Evolutionary conservation across 2,797 vertebrate species (phyloP).

Genomic region (Sorex maritimensis): DNA sequence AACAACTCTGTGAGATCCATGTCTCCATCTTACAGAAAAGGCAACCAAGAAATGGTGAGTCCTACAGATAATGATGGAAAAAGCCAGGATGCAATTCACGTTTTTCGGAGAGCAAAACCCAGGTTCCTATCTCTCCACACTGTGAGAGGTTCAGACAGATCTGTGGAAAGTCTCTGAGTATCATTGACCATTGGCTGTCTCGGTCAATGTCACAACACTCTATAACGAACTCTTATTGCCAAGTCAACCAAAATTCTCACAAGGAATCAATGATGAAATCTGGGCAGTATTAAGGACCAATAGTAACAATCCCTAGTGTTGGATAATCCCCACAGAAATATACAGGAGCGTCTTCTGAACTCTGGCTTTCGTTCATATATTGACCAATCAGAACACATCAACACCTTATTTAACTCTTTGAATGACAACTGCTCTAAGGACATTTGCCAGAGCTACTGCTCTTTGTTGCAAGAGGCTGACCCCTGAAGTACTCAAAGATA

Average conservation of each 20-base stretch:
- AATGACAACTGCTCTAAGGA: neutral
- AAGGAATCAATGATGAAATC: slow-evolving; percentile 35
- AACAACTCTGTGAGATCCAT: neutral
- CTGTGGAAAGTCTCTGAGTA: neutral
- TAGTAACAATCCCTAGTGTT: neutral
- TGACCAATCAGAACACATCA: neutral
- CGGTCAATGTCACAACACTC: neutral
- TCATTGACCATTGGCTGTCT: neutral
- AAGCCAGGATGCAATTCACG: neutral
- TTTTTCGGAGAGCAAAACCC: neutral
- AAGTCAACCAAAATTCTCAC: neutral
- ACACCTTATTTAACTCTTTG: neutral
- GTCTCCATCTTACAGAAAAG: neutral
- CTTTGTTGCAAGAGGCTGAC: slow-evolving; percentile 61
- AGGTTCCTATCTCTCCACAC: neutral
- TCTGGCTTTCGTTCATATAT: neutral
- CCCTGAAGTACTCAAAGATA: slow-evolving; percentile 58
- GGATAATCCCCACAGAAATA: neutral
- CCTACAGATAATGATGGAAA: neutral
- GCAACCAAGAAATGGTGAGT: neutral
- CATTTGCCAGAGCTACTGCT: slow-evolving; percentile 1
- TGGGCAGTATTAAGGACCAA: slow-evolving; percentile 29
- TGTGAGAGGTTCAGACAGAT: neutral
- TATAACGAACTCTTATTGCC: slow-evolving; percentile 19
- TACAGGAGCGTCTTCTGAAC: neutral